Evolutionary conservation across 1,140 invertebrate species (phyloP).

Genomic region (Cepaea nemoralis): DNA sequence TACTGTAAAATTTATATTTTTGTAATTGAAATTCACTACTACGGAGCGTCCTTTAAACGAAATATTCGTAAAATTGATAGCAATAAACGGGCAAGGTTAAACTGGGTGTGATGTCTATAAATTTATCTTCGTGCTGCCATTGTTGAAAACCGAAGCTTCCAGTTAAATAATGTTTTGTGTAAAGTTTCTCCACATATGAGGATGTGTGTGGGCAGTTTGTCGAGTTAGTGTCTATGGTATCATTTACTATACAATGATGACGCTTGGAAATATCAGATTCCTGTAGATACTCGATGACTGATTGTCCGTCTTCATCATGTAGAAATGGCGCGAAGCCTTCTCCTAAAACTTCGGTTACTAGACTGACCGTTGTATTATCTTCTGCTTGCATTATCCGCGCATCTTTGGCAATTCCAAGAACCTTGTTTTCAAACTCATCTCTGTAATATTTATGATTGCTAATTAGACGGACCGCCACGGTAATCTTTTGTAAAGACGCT

Average conservation of each 20-base stretch:
- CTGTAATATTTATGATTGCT: not conserved
- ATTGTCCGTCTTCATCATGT: not conserved
- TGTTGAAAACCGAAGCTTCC: not conserved
- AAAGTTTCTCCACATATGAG: not conserved
- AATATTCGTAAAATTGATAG: constrained; percentile 8
- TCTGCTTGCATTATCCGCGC: not conserved
- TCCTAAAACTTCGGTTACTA: not conserved
- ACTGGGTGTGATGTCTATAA: not conserved
- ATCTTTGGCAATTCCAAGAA: not conserved
- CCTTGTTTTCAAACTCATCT: constrained; percentile 10
- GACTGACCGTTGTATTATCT: not conserved
- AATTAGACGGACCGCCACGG: not conserved
- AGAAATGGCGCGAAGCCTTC: not conserved
- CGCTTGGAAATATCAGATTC: not conserved
- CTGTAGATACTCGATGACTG: not conserved
- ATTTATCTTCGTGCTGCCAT: not conserved
- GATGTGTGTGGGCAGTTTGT: no score
- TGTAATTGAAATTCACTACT: not conserved
- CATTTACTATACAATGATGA: not conserved
- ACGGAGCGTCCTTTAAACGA: not conserved
- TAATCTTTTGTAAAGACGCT: not conserved
- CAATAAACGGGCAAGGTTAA: not conserved
- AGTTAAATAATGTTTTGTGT: not conserved
- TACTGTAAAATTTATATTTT: not conserved
- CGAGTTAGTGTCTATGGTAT: not conserved